Base-by-base conservation (phyloP, 30 jellyfish, hydroid and myxozoan genomes). In the Rhopilema esculentum region DNA sequence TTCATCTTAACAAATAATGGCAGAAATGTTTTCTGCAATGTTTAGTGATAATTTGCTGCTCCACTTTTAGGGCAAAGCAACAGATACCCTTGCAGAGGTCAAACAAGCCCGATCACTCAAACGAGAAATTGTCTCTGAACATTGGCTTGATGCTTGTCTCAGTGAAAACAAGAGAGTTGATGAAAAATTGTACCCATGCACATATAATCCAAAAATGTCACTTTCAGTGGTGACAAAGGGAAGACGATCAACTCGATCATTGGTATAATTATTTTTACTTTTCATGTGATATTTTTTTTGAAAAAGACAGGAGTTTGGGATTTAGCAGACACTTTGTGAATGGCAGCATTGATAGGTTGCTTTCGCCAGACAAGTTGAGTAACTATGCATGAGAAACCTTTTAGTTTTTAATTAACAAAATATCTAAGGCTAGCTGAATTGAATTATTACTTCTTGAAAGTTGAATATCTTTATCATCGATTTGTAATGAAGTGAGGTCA, bases 201-300 rank as follows among this genome's bases (percentile, higher is more conserved):
- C 98, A 16, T 95, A 57, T 68, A 95, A 95, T 68, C 99, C 98
- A 1, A 71, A 95, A 49, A 72, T 76, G 92, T 62, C 98, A 27
- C 72, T 93, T 75, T 48, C 85, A 64, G 96, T 93, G 26, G 79
- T 87, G 0, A 22, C 84, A 64, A 71, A 75, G 33, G 95, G 33
- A 50, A 87, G 25, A 6, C 75, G 63, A 40, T 29, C 73, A 17
- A 63, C 90, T 17, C 81, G 82, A 20, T 49, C 78, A 8, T 31
- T 84, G 67, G 92, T 69, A 83, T 40, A 12, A 40, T 2, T 40
- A 40, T 40, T 2, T 40, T 40, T 2, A 40, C n/a, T n/a, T n/a
- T n/a, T n/a, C n/a, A n/a, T n/a, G n/a, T n/a, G n/a, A n/a, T n/a
- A n/a, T n/a, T n/a, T n/a, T n/a, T n/a, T n/a, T n/a, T n/a, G n/a